phyloP scores from a whole-genome alignment of 2,888 invertebrate species.

The Mesochorus sp. region DNA sequence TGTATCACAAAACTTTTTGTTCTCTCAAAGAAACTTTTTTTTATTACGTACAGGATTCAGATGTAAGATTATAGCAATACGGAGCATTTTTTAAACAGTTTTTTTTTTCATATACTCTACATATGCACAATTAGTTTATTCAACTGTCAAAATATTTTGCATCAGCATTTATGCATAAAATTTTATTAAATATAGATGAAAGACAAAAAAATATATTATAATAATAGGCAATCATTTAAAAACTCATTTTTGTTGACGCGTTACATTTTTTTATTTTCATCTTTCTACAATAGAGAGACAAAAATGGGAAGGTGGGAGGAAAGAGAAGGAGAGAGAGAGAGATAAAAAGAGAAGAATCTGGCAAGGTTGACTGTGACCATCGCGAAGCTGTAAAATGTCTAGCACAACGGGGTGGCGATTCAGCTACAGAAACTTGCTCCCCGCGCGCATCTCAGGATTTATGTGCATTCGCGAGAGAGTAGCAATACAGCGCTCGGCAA shows the following conservation, averaged over 20 bases:
- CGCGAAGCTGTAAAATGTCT: constrained; percentile 48
- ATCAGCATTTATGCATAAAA: too few relatives aligned
- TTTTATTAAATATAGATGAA: too few relatives aligned
- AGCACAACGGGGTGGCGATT: constrained; percentile 58
- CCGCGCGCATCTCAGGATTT: constrained; percentile 58
- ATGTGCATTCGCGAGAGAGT: constrained; percentile 53
- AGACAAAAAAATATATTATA: too few relatives aligned
- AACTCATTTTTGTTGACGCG: too few relatives aligned
- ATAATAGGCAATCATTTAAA: too few relatives aligned
- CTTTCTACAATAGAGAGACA: background rate
- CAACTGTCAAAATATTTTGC: too few relatives aligned
- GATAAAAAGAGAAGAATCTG: constrained; percentile 6
- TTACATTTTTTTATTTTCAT: constrained; percentile 13
- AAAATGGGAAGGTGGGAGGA: background rate
- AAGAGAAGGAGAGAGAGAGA: background rate
- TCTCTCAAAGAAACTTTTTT: too few relatives aligned
- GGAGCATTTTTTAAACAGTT: too few relatives aligned
- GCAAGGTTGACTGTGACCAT: constrained; percentile 37
- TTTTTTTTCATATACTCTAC: too few relatives aligned
- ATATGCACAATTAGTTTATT: too few relatives aligned
- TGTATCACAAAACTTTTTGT: background rate
- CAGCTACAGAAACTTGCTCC: constrained; percentile 37
- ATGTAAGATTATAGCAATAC: too few relatives aligned
- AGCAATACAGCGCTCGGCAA: constrained; percentile 36
- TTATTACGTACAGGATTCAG: too few relatives aligned